These are phyloP conservation scores for Procavia capensis DNA, from an alignment of 2,113 vertebrate genomes.

Conservation along the genomic window DNA sequence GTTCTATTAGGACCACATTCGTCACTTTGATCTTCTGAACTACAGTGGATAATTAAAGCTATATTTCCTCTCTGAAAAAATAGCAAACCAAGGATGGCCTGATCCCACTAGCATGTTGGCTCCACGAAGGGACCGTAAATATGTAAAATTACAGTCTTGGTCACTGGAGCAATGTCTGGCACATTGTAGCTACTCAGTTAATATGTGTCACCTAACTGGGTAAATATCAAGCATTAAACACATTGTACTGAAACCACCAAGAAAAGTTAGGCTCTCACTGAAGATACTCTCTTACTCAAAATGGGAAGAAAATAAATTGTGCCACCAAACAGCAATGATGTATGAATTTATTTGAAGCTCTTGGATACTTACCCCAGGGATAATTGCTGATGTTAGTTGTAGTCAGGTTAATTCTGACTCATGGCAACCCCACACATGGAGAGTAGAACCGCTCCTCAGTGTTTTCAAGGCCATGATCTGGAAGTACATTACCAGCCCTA, in stretches of 20 bases:
- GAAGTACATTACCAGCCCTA: background rate
- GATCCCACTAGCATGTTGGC: background rate
- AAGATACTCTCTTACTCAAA: constrained; percentile 14
- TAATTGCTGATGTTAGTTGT: background rate
- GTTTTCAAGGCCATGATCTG: background rate
- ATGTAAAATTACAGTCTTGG: background rate
- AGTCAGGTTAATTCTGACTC: background rate
- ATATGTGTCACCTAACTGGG: background rate
- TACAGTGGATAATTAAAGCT: background rate
- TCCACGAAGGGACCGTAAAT: background rate
- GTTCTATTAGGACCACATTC: background rate
- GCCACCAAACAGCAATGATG: background rate
- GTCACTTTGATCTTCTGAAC: background rate
- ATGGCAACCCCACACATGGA: background rate
- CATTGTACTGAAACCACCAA: background rate
- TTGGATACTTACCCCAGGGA: background rate
- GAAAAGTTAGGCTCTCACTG: background rate
- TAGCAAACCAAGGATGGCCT: background rate
- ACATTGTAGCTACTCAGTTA: background rate
- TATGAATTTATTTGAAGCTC: constrained; percentile 8
- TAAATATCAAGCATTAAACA: constrained; percentile 23
- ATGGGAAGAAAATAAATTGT: background rate
- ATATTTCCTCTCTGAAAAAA: constrained; percentile 38
- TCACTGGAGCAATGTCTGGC: background rate
- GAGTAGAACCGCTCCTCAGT: background rate